These are phyloP conservation scores for Pasiphila rectangulata DNA, from an alignment of 2,888 invertebrate species.

Conservation along the genomic window DNA sequence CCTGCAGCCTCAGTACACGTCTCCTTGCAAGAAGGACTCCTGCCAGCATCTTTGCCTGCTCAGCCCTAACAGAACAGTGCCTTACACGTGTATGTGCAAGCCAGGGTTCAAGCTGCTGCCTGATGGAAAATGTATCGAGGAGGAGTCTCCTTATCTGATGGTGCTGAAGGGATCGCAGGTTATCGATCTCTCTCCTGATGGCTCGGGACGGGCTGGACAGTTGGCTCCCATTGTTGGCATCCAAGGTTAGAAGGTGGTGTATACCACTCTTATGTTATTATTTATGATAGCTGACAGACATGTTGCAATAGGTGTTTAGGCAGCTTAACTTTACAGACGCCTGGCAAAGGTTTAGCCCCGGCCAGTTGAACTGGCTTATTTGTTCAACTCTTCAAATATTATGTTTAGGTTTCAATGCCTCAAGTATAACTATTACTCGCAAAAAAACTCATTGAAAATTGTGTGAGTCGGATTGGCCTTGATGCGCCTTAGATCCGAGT, in stretches of 20 bases:
- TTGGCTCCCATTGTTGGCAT: slow-evolving; percentile 94
- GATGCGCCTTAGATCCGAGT: too few species aligned
- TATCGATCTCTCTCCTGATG: slow-evolving; percentile 89
- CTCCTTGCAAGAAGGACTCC: slow-evolving; percentile 84
- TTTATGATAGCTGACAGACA: too few species aligned
- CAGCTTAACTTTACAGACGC: too few species aligned
- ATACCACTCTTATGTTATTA: too few species aligned
- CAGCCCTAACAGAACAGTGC: slow-evolving; percentile 85
- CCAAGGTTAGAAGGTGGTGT: slow-evolving; percentile 50
- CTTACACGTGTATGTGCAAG: slow-evolving; percentile 94
- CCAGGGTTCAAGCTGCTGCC: slow-evolving; percentile 88
- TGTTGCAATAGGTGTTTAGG: too few species aligned
- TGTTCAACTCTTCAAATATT: too few species aligned
- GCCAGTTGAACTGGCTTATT: too few species aligned
- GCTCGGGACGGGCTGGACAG: slow-evolving; percentile 88
- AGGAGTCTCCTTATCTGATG: slow-evolving; percentile 94
- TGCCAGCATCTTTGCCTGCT: slow-evolving; percentile 96
- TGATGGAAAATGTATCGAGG: slow-evolving; percentile 89
- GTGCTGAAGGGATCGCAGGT: slow-evolving; percentile 94
- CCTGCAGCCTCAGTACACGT: slow-evolving; percentile 89
- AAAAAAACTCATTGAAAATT: too few species aligned
- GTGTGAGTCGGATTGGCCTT: too few species aligned
- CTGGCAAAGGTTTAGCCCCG: too few species aligned
- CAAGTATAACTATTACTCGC: too few species aligned
- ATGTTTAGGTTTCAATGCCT: too few species aligned